Base-by-base conservation (phyloP, 2,888 invertebrate genomes). In the Pollenia labialis region DNA sequence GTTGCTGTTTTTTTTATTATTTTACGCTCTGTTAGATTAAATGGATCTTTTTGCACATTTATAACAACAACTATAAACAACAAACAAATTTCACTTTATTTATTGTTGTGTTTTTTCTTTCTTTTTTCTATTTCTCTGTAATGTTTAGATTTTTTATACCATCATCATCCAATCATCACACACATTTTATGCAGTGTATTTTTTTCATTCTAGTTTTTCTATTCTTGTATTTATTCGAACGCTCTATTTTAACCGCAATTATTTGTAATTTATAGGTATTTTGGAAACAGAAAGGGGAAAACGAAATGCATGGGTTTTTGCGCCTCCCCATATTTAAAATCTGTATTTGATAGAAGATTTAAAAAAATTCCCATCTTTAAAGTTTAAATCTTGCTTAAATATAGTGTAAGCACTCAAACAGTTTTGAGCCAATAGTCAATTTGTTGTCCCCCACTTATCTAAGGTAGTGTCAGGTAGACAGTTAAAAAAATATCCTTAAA, bases 41-140 rank as follows among this genome's bases (percentile, higher is more conserved):
- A 46, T 74, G 64, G 48, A 75, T 82, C 74, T 79, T 72, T 32
- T 64, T 76, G 62, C 68, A 82, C 48, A 72, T 80, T 46, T 14
- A 64, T 32, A 62, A 64, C 75, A 64, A 64, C 58, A 58, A 54
- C 12, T 16, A 58, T 62, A 32, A 58, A 32, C 50, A 56, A 71
- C 48, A 62, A 79, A 85, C 32, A 75, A 85, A 85, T 85, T 85
- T 85, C 85, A 85, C 85, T 85, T 85, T 82, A 85, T 74, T 82
- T 75, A 64, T 76, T 76, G 23, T 54, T 50, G 9, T 32, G 40
- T 12, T 64, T 68, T 58, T 32, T 66, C 23, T 42, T 62, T 32
- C 4, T 16, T 48, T 56, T 62, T 54, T 44, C 71, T 75, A 6
- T 64, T 56, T 77, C 50, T 64, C 11, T 54, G 52, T 48, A 44